phyloP scores from a whole-genome alignment of 2,888 invertebrate species.

The Amphipoea lucens region DNA sequence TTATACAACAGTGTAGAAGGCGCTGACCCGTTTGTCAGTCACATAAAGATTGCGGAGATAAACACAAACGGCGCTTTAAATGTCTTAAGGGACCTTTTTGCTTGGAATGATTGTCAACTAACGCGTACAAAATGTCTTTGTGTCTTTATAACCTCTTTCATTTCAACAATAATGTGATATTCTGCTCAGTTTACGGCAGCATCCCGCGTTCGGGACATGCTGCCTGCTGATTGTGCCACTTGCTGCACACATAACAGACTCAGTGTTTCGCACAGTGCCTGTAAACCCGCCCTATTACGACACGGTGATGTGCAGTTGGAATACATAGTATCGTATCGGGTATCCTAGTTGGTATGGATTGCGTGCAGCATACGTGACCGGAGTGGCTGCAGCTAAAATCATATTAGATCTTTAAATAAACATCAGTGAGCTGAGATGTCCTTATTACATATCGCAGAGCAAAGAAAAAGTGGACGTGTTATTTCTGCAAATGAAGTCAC shows the following conservation, averaged over 20 bases:
- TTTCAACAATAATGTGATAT: not conserved
- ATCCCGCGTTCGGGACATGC: not conserved
- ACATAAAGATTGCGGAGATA: conserved; percentile 4
- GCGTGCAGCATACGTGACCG: conserved; percentile 46
- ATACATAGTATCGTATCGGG: conserved; percentile 12
- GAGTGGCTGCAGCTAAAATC: conserved; percentile 30
- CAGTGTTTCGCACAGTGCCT: conserved; percentile 2
- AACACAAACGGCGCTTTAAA: not conserved
- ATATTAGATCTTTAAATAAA: conserved; percentile 32
- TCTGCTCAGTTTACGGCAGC: conserved; percentile 3
- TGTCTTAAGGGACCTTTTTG: conserved; percentile 5
- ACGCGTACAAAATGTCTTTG: not conserved
- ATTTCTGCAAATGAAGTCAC: not conserved
- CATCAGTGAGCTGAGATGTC: not conserved
- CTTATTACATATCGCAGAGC: not conserved
- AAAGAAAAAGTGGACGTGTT: not conserved
- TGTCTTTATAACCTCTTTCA: not conserved
- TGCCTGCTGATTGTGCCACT: not conserved
- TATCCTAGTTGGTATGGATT: conserved; percentile 47
- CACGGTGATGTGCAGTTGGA: conserved; percentile 16
- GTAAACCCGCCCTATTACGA: not conserved
- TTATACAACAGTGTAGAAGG: not conserved
- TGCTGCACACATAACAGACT: not conserved
- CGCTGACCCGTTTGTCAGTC: not conserved
- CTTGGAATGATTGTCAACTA: conserved; percentile 9